These are phyloP conservation scores for Centruroides vittatus DNA, from an alignment of 1,140 invertebrate genomes.

Conservation along the genomic window DNA sequence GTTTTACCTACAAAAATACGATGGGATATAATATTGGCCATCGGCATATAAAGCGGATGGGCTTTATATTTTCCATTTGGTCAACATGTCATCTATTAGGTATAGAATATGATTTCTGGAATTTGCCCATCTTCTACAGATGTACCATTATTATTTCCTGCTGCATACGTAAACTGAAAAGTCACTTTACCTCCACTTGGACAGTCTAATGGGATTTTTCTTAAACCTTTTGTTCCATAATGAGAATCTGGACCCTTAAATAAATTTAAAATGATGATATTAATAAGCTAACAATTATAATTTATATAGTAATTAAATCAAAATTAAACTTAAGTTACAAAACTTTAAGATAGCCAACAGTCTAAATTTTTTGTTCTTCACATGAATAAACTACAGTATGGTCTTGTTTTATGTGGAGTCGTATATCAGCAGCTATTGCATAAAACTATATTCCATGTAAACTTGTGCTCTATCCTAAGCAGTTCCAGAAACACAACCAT, in stretches of 20 bases:
- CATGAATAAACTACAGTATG: too few species aligned
- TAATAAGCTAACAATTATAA: neutral
- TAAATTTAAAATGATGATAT: slow-evolving; percentile 5
- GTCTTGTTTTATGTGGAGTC: too few species aligned
- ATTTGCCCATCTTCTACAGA: slow-evolving; percentile 83
- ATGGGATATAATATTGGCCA: too few species aligned
- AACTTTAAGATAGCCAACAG: neutral
- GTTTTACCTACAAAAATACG: too few species aligned
- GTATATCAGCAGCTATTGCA: too few species aligned
- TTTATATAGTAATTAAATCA: neutral
- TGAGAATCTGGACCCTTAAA: slow-evolving; percentile 71
- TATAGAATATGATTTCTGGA: slow-evolving; percentile 72
- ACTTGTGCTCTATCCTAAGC: too few species aligned
- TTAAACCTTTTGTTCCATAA: slow-evolving; percentile 68
- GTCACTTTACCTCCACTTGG: slow-evolving; percentile 53
- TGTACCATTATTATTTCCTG: slow-evolving; percentile 80
- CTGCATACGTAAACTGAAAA: slow-evolving; percentile 72
- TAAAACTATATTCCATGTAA: too few species aligned
- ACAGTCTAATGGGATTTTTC: slow-evolving; percentile 59
- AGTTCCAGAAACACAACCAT: too few species aligned
- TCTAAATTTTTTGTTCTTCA: too few species aligned
- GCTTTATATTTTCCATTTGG: too few species aligned
- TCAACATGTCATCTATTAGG: slow-evolving; percentile 16
- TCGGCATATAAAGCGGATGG: too few species aligned
- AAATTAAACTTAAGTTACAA: neutral